Conservation (phyloP, 2,113 vertebrate species). For the Pampusana beccarii region DNA sequence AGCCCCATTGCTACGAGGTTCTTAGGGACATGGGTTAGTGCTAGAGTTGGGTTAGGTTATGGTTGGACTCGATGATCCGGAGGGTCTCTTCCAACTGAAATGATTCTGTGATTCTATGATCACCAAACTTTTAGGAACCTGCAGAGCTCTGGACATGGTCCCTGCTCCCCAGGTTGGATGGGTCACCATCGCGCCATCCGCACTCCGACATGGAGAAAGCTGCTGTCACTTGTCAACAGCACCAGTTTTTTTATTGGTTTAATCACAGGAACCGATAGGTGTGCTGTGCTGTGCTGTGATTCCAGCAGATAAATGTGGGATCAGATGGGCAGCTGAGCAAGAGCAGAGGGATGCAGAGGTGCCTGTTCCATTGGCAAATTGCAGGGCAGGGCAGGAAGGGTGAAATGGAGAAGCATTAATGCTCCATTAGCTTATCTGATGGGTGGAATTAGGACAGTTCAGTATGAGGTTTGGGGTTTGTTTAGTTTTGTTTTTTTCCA, state of each 20-base stretch:
- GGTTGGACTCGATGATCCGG: no score
- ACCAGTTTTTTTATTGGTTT: background rate
- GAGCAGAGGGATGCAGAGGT: background rate
- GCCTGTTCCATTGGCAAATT: background rate
- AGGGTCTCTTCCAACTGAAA: no score
- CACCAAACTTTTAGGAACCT: background rate
- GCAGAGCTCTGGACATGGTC: rapidly evolving
- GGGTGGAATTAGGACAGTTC: background rate
- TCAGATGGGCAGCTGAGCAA: background rate
- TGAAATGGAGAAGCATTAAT: background rate
- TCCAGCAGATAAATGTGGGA: background rate
- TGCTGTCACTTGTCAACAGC: background rate
- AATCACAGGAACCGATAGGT: background rate
- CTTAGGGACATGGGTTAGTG: no score
- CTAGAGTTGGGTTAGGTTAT: no score
- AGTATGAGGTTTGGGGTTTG: background rate
- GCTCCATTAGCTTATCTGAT: conserved; percentile 25
- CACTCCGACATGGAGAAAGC: background rate
- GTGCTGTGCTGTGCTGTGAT: background rate
- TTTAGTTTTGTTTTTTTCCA: background rate
- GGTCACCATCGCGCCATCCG: background rate
- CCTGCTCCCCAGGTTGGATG: rapidly evolving
- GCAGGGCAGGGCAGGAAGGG: conserved; percentile 59
- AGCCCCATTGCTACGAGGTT: background rate
- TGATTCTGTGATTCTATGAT: no score